Percentiles rank a stretch among this genome's conserved stretches.
Evolutionary conservation across 2,888 invertebrate species (phyloP).

Genomic region (Eudasyphora cyanicolor): DNA sequence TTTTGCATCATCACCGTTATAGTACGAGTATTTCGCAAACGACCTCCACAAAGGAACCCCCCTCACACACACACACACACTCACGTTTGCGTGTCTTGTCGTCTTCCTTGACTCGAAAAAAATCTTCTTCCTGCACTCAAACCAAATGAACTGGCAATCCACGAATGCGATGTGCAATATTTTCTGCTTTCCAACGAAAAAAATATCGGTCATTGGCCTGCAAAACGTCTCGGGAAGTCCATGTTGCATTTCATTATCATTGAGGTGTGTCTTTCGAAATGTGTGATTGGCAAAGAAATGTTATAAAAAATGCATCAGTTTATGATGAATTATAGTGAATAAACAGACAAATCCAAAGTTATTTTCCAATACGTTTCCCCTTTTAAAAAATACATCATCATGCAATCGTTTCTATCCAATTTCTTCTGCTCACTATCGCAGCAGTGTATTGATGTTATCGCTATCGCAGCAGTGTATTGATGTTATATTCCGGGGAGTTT

Average conservation of each 20-base stretch:
- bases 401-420: no score
- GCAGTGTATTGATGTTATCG: no score
- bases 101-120: background rate
- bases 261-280: background rate
- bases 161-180: background rate
- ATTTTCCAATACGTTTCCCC: no score
- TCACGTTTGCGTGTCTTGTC: background rate
- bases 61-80: background rate
- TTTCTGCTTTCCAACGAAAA: background rate
- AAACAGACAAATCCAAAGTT: no score
- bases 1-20: background rate
- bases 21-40: no score
- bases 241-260: background rate
- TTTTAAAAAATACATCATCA: no score
- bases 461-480: no score
- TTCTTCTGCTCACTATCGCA: no score
- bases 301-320: no score
- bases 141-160: background rate
- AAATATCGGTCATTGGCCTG: conserved; percentile 4
- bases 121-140: background rate
- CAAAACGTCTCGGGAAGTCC: background rate
- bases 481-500: no score
- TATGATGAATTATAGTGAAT: no score
- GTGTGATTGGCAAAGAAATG: no score
- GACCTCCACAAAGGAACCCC: conserved; percentile 37